Percentiles rank a stretch among this genome's conserved stretches.
phyloP scores from a whole-genome alignment of 2,888 invertebrate species.

The Axea sp. region DNA sequence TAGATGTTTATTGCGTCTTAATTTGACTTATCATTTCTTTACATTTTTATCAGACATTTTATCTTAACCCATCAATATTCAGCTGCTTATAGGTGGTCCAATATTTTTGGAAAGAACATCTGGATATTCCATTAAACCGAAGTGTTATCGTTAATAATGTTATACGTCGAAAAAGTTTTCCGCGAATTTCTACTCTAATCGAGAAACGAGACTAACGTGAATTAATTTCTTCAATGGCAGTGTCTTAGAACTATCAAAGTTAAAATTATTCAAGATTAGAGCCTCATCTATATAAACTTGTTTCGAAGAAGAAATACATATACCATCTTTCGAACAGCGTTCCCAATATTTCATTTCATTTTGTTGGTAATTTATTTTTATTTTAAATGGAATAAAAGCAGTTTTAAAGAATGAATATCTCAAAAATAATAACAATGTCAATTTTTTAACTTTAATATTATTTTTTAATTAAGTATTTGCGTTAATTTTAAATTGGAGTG shows the following conservation, averaged over 20 bases:
- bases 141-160: constrained; percentile 36
- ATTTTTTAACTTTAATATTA: too few relatives aligned
- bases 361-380: too few relatives aligned
- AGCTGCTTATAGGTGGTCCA: constrained; percentile 43
- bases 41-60: constrained; percentile 12
- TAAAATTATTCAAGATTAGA: constrained; percentile 40
- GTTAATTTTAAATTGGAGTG: too few relatives aligned
- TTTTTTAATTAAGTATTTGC: too few relatives aligned
- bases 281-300: constrained; percentile 15
- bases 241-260: constrained; percentile 28
- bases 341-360: too few relatives aligned
- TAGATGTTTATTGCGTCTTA: too few relatives aligned
- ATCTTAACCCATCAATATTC: constrained; percentile 29
- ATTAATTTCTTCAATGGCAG: constrained; percentile 32
- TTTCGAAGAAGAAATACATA: constrained; percentile 16
- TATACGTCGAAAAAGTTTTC: constrained; percentile 34
- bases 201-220: constrained; percentile 26
- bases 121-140: constrained; percentile 48
- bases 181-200: constrained; percentile 39
- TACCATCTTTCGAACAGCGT: neutral
- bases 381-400: too few relatives aligned
- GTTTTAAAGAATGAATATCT: too few relatives aligned
- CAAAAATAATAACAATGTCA: too few relatives aligned
- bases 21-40: constrained; percentile 3
- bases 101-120: constrained; percentile 48